Base-by-base conservation (phyloP, 1,140 invertebrate genomes). In the Brachionus rubens region DNA sequence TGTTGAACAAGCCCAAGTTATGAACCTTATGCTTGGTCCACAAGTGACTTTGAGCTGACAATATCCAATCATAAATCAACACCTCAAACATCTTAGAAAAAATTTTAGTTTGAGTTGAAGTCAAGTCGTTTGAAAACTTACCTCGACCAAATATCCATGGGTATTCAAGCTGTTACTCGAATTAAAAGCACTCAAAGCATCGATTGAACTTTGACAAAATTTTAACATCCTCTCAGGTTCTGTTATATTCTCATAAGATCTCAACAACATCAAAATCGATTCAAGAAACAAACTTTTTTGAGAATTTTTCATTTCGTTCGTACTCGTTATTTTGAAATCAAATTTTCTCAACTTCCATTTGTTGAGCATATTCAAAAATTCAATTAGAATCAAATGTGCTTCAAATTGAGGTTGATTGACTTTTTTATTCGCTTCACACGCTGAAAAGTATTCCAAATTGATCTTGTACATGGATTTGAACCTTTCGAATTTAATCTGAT, bases 271-370 rank as follows among this genome's bases (percentile, higher is more conserved):
- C 3, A 65, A 24, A 5, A 65, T 41, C 4, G 59, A 10, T 24
- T 65, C 19, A 43, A 65, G 41, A 41, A 65, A 65, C 12, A 21
- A 21, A 26, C 59, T 65, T 1, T 65, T 65, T 9, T 43, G 21
- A 40, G 40, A 43, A 43, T 65, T 65, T 43, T 65, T 65, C 33
- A 65, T 41, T 5, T 65, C 16, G 12, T 43, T 65, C 7, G 40
- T 43, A 41, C 43, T 16, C 54, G 36, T 24, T 10, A 65, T 65
- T 24, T 65, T 65, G 1, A 2, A n/a, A 36, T 65, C 36, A 14
- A 65, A 65, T 26, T 43, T 43, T 65, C 59, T 65, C 40, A 65
- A 19, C n/a, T 65, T 65, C 59, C 59, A 65, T 10, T 26, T 65
- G 30, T 65, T 65, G 7, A 65, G 36, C 59, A 65, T 65, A 41